Base-by-base conservation (phyloP, 2,888 invertebrate species). In the Machimus rusticus region DNA sequence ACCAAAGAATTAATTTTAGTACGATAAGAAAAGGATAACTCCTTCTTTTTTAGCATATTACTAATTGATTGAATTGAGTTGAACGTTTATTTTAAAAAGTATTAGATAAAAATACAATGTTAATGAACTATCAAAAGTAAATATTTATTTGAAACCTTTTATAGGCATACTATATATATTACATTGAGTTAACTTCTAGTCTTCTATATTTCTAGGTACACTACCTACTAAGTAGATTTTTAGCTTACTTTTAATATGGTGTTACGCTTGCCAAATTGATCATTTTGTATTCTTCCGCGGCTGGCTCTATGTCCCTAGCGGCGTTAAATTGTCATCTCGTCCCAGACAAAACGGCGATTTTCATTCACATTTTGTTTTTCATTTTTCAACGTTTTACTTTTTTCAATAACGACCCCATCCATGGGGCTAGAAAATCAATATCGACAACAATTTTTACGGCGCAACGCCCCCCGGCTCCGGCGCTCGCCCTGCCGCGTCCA, bases 361-460 rank as follows among this genome's bases (percentile, higher is more conserved):
- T 66, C 28, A 2, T 34, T 23, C 6, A 66, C 19, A 12, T 66
- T 66, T n/a, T n/a, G n/a, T n/a, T n/a, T n/a, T 8, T 66, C 8
- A 5, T 66, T 23, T 66, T 66, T 66, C 16, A 81, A 81, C 46
- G 9, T 28, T 82, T 82, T 82, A 57, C 37, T 37, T 82, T 82
- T 39, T 82, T 57, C 37, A 82, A 82, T 57, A 82, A 66, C 57
- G 37, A 66, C n/a, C 31, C 28, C 81, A 34, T 28, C 19, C 55
- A 46, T 19, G 46, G 31, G 82, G 57, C 23, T 34, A 82, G 37
- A 57, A 79, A 79, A 79, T 79, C 79, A 79, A 79, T 79, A 79
- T 28, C 79, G 14, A 79, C 79, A 79, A 51, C 28, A 79, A 79
- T 79, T 79, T 79, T 79, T 57, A 82, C 37, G 66, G 31, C 82